Percentiles rank a stretch among this genome's conserved stretches.
Evolutionary conservation across 1,140 invertebrate genomes (phyloP).

Genomic region (Palaemon carinicauda): DNA sequence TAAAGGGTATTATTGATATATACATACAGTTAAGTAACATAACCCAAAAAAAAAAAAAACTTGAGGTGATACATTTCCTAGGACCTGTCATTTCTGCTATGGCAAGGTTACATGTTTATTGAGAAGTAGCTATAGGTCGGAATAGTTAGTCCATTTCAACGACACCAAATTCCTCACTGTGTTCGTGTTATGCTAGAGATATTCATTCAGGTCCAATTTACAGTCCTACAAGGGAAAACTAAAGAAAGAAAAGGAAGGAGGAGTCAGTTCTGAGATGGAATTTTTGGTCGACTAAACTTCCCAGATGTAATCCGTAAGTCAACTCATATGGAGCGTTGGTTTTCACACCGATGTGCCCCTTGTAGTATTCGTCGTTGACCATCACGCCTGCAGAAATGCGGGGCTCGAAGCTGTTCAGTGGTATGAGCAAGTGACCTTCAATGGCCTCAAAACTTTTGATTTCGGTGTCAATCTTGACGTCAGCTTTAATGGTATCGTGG

Average conservation of each 20-base stretch:
- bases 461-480: conserved; percentile 17
- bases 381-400: conserved; percentile 6
- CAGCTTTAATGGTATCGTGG: neutral
- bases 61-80: neutral
- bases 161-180: neutral
- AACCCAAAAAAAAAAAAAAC: too few species aligned
- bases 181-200: neutral
- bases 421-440: conserved; percentile 27
- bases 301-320: neutral
- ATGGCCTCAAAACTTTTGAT: conserved; percentile 24
- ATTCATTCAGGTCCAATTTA: neutral
- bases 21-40: neutral
- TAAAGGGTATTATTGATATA: neutral
- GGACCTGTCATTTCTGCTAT: neutral
- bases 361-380: conserved; percentile 4
- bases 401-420: conserved; percentile 21
- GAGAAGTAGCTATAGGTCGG: too few species aligned
- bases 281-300: neutral
- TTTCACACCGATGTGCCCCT: conserved; percentile 19
- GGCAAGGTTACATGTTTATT: neutral
- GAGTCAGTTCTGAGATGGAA: conserved; percentile 38
- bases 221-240: neutral
- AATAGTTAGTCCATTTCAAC: too few species aligned
- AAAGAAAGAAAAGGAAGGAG: conserved; percentile 10
- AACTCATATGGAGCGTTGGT: conserved; percentile 50